These are phyloP conservation scores for Heliconius ismenius DNA, from an alignment of 2,888 invertebrate species.

Conservation along the genomic window DNA sequence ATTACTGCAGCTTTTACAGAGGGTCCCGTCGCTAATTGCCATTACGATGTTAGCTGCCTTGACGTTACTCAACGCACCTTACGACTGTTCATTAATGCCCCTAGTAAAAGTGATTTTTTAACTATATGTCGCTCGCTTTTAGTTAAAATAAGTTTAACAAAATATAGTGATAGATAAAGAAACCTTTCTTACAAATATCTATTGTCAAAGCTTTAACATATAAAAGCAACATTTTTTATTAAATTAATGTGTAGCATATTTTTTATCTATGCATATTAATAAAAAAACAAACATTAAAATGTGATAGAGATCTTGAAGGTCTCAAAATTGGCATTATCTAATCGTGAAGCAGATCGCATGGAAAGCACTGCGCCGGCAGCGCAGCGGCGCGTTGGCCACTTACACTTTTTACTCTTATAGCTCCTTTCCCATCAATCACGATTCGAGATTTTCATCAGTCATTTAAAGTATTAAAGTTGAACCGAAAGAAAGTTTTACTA, in stretches of 20 bases:
- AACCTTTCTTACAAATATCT: background rate
- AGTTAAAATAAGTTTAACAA: background rate
- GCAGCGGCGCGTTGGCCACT: slow-evolving; percentile 13
- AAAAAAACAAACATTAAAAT: slow-evolving; percentile 27
- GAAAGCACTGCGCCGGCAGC: slow-evolving; percentile 36
- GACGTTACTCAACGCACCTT: slow-evolving; percentile 45
- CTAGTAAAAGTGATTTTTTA: slow-evolving; percentile 4
- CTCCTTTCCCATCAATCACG: slow-evolving; percentile 44
- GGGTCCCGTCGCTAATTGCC: slow-evolving; percentile 51
- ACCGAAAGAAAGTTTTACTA: background rate
- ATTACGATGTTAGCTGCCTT: slow-evolving; percentile 49
- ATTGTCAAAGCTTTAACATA: background rate
- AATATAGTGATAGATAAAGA: background rate
- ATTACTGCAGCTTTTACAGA: slow-evolving; percentile 73
- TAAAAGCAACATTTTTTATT: background rate
- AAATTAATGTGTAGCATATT: no score
- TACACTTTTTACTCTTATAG: slow-evolving; percentile 43
- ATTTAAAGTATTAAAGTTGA: slow-evolving; percentile 11
- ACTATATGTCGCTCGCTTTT: background rate
- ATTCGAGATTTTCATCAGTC: slow-evolving; percentile 38
- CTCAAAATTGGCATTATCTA: slow-evolving; percentile 48
- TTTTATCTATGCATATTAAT: slow-evolving; percentile 4
- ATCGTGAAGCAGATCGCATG: slow-evolving; percentile 41
- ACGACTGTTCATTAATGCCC: slow-evolving; percentile 31
- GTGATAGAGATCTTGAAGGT: slow-evolving; percentile 35